These are phyloP conservation scores for Paralvinella palmiformis DNA, from an alignment of 1,140 invertebrate genomes.

Conservation along the genomic window DNA sequence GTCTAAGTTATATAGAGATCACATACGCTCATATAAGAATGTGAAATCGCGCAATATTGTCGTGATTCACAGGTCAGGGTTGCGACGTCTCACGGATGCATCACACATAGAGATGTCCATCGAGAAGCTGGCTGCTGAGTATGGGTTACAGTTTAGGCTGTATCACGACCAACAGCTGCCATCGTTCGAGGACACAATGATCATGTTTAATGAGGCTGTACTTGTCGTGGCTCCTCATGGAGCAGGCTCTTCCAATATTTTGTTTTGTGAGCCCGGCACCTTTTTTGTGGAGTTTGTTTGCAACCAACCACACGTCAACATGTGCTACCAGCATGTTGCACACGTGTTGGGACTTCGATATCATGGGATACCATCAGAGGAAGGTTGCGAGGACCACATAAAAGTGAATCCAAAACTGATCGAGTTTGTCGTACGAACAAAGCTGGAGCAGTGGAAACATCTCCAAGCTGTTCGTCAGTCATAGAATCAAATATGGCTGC, in stretches of 20 bases:
- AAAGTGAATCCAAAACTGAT: constrained; percentile 11
- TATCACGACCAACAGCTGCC: constrained; percentile 13
- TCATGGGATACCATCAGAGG: constrained; percentile 17
- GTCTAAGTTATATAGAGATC: constrained; percentile 3
- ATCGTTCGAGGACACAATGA: constrained; percentile 6
- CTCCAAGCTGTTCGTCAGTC: too few species aligned
- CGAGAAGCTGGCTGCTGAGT: neutral
- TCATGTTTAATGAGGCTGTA: constrained; percentile 10
- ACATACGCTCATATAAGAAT: neutral
- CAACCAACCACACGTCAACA: constrained; percentile 21
- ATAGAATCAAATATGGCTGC: too few species aligned
- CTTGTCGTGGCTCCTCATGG: constrained; percentile 20
- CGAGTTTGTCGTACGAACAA: neutral
- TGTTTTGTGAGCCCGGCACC: constrained; percentile 13
- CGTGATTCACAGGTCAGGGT: constrained; percentile 11
- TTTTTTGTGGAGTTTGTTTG: constrained; percentile 17
- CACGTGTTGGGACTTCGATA: constrained; percentile 14
- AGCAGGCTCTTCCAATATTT: constrained; percentile 17
- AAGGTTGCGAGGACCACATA: constrained; percentile 14
- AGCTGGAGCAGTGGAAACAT: too few species aligned
- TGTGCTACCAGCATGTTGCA: constrained; percentile 19
- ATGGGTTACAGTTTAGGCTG: constrained; percentile 5
- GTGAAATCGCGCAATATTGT: neutral
- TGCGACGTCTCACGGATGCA: constrained; percentile 7
- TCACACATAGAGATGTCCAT: constrained; percentile 8